Evolutionary conservation across 2,888 invertebrate genomes (phyloP), one percentile per base, ranked within the genome.

Genomic region (Melinaea marsaeus): DNA sequence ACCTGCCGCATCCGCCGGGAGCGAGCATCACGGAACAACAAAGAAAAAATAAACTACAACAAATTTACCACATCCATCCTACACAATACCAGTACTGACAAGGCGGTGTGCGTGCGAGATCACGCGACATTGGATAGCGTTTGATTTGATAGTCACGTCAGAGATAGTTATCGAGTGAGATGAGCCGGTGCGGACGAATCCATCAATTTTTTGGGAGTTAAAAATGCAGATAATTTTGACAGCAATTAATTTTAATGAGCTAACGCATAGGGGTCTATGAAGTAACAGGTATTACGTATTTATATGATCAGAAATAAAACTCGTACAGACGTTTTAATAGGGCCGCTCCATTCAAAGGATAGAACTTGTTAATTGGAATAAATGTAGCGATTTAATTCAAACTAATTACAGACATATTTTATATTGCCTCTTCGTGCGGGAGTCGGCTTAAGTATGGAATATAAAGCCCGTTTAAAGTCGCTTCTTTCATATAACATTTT

Each of bases 161-260:
- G 55, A 69, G 72, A 75, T 71, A 62, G 69, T 74, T 72, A 75
- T 77, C 72, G 63, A 48, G 57, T 42, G 71, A 75, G 74, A 75
- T 66, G 72, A 75, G 67, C 68, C 73, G 70, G n/a, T n/a, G n/a
- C n/a, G n/a, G 69, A 72, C 68, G 71, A 74, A 79, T 75, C 73
- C 77, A 76, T 78, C 77, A 77, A 81, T 81, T 79, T 77, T 75
- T 77, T 71, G 63, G 69, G 73, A 75, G 75, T 76, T 76, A 74
- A 78, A 79, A 79, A 77, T 75, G 77, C 72, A 75, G 79, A 79
- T 79, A 76, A 78, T 79, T 78, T 75, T 76, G 75, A 75, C 73
- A 74, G 76, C 79, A 79, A 82, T 84, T 81, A 81, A 79, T 79
- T 82, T 79, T 77, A 79, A 81, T 82, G 78, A 79, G 71, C 77